phyloP scores from a whole-genome alignment of 2,888 invertebrate species.

The Drosophila prolongata region DNA sequence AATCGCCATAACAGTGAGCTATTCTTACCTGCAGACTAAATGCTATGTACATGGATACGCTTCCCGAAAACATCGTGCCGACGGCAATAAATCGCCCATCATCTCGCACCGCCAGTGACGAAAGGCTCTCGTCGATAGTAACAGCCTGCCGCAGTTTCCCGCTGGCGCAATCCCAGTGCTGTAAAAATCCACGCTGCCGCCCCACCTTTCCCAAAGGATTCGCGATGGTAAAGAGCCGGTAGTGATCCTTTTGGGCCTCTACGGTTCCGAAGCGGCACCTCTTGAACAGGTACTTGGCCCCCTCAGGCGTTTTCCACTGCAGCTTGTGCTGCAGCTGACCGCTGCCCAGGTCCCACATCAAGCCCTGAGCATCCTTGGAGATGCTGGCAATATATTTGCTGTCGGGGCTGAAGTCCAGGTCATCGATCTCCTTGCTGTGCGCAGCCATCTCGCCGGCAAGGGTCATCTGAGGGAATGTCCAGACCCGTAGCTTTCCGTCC shows the following conservation, averaged over 20 bases:
- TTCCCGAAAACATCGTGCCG: slow-evolving; percentile 97
- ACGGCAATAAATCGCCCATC: slow-evolving; percentile 96
- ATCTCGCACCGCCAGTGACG: slow-evolving; percentile 94
- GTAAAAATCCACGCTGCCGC: slow-evolving; percentile 89
- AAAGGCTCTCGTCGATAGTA: slow-evolving; percentile 90
- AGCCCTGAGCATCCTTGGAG: slow-evolving; percentile 93
- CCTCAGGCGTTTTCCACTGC: slow-evolving; percentile 90
- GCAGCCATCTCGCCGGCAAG: slow-evolving; percentile 89
- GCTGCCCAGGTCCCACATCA: slow-evolving; percentile 89
- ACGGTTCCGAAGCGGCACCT: slow-evolving; percentile 91
- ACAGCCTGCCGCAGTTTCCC: slow-evolving; percentile 87
- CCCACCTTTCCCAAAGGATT: slow-evolving; percentile 91
- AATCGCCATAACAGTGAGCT: too few relatives aligned
- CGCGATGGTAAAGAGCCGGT: slow-evolving; percentile 90
- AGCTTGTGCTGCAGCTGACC: slow-evolving; percentile 89
- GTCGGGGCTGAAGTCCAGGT: slow-evolving; percentile 94
- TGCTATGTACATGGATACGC: slow-evolving; percentile 94
- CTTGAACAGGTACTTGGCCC: slow-evolving; percentile 92
- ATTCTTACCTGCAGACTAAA: slow-evolving; percentile 92
- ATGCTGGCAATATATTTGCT: slow-evolving; percentile 92
- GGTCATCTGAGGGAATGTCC: slow-evolving; percentile 94
- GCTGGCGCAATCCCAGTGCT: slow-evolving; percentile 90
- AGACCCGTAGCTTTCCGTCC: slow-evolving; percentile 94
- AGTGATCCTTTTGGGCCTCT: slow-evolving; percentile 88
- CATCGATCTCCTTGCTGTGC: slow-evolving; percentile 96